Evolutionary conservation across 2,797 vertebrate genomes (phyloP).

Genomic region (Chaenodraco wilsoni): DNA sequence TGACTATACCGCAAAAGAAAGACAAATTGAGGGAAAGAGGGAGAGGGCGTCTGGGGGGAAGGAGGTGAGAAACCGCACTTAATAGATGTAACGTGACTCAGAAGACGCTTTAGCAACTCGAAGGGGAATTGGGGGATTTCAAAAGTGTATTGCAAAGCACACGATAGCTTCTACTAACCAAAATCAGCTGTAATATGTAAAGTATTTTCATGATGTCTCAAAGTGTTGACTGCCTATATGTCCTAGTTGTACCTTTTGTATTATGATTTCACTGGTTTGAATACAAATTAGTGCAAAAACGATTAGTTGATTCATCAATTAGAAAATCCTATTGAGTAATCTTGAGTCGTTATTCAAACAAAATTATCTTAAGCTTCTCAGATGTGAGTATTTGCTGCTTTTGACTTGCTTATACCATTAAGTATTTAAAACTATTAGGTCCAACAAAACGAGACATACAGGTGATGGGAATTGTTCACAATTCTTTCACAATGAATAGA

Average conservation of each 20-base stretch:
- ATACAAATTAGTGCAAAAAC: neutral
- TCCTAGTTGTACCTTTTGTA: neutral
- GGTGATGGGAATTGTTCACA: neutral
- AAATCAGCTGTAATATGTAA: neutral
- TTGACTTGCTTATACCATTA: neutral
- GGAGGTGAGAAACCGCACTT: conserved; percentile 35
- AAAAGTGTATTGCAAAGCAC: neutral
- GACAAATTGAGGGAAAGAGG: conserved; percentile 7
- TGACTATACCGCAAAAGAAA: conserved; percentile 1
- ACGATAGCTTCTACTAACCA: neutral
- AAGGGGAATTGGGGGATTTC: neutral
- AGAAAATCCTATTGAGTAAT: neutral
- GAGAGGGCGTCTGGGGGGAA: conserved; percentile 14
- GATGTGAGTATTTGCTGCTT: neutral
- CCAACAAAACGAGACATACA: neutral
- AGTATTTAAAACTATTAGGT: neutral
- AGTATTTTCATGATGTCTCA: no score
- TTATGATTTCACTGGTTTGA: neutral
- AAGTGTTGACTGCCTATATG: neutral
- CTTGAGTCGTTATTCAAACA: neutral
- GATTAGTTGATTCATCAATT: neutral
- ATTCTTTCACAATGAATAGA: neutral
- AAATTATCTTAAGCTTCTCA: neutral
- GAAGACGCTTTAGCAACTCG: neutral
- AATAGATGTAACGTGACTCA: conserved; percentile 13